These are phyloP conservation scores for Tenualosa ilisha DNA, from an alignment of 2,797 vertebrate species.

Conservation along the genomic window DNA sequence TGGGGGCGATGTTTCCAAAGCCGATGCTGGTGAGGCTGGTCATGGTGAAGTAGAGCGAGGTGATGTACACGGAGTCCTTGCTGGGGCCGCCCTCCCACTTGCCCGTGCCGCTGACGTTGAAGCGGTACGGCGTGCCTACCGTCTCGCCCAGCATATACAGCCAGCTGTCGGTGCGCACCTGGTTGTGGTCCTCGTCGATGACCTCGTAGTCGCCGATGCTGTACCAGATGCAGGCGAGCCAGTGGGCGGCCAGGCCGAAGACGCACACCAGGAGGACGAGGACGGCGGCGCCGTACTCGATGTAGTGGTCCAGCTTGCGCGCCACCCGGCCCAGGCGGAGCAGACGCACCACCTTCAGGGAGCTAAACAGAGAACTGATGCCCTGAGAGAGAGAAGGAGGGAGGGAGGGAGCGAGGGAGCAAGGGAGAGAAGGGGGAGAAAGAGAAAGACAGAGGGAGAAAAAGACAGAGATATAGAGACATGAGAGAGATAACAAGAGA, in stretches of 20 bases:
- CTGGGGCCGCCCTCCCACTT: constrained; percentile 97
- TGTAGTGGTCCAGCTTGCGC: constrained; percentile 98
- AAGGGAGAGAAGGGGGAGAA: neutral
- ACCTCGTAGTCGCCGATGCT: constrained; percentile 99
- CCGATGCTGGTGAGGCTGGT: constrained; percentile 98
- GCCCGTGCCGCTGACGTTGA: constrained; percentile 86
- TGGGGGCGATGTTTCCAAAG: constrained; percentile 97
- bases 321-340: constrained; percentile 95
- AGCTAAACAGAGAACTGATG: constrained; percentile 98
- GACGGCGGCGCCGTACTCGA: constrained; percentile 95
- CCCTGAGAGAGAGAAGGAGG: constrained; percentile 74
- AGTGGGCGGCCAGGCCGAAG: constrained; percentile 95
- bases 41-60: constrained; percentile 97
- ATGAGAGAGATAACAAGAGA: neutral
- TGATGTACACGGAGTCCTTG: constrained; percentile 98
- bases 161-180: constrained; percentile 91
- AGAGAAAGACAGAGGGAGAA: neutral
- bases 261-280: constrained; percentile 96
- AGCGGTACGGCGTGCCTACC: constrained; percentile 90
- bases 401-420: neutral
- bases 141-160: constrained; percentile 90
- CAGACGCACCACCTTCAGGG: constrained; percentile 93
- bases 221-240: constrained; percentile 99
- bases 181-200: constrained; percentile 93
- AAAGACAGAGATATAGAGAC: neutral